phyloP scores from a whole-genome alignment of 92 coral and sea anemone genomes.

The Heteractis magnifica region DNA sequence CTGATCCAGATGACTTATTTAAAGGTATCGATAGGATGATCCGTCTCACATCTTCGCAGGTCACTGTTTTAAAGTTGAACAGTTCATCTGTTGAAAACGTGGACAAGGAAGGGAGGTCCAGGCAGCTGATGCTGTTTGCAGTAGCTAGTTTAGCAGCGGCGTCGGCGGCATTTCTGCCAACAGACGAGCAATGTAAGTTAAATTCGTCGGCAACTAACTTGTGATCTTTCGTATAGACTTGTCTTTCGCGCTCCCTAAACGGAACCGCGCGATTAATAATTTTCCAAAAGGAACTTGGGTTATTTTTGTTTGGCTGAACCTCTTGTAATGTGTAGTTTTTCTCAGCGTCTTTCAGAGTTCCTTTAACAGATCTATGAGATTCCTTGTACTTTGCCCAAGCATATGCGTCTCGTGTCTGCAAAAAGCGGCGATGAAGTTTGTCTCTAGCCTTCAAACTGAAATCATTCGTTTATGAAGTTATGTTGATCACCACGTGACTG shows the following conservation, averaged over 20 bases:
- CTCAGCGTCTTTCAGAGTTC: constrained; percentile 32
- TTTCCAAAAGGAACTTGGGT: constrained; percentile 32
- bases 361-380: constrained; percentile 23
- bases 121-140: not conserved
- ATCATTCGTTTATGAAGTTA: too few species aligned
- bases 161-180: constrained; percentile 26
- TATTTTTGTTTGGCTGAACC: constrained; percentile 29
- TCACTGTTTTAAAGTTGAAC: not conserved
- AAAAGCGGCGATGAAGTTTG: constrained; percentile 46
- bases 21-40: not conserved
- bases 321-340: constrained; percentile 7
- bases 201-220: constrained; percentile 23
- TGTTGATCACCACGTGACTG: too few species aligned
- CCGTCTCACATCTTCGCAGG: not conserved
- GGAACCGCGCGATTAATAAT: constrained; percentile 27
- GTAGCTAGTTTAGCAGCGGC: not conserved
- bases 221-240: not conserved
- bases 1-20: not conserved
- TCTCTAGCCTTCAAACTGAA: constrained; percentile 14
- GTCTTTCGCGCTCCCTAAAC: constrained; percentile 20
- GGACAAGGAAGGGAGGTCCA: not conserved
- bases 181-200: constrained; percentile 12
- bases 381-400: constrained; percentile 34
- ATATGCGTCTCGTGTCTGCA: constrained; percentile 14
- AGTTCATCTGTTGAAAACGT: not conserved